phyloP scores from a whole-genome alignment of 1,140 invertebrate genomes.

The Drosophila pruinosa region DNA sequence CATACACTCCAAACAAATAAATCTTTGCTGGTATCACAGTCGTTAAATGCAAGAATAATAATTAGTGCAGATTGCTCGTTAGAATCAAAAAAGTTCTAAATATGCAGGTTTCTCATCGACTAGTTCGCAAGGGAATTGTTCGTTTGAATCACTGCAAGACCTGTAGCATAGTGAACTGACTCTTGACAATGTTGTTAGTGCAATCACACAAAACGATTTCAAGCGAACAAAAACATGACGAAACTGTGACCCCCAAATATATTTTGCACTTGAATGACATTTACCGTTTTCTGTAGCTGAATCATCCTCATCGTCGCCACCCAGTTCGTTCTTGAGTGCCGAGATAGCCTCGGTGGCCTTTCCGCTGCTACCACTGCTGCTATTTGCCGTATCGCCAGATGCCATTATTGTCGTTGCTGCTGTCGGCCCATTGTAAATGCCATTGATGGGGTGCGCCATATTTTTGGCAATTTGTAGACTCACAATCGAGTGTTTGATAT shows the following conservation, averaged over 20 bases:
- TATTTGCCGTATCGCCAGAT: conserved; percentile 24
- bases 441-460: conserved; percentile 93
- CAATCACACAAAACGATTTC: not conserved
- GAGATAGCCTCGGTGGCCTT: conserved; percentile 26
- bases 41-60: too few relatives aligned
- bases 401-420: conserved; percentile 30
- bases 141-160: not conserved
- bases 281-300: conserved; percentile 78
- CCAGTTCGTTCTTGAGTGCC: conserved; percentile 42
- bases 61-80: too few relatives aligned
- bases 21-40: not conserved
- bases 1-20: not conserved
- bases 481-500: conserved; percentile 98
- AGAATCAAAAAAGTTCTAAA: too few relatives aligned
- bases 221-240: not conserved
- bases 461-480: conserved; percentile 98
- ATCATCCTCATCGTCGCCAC: conserved; percentile 76
- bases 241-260: conserved; percentile 20
- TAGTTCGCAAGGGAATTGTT: not conserved
- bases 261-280: conserved; percentile 36
- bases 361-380: conserved; percentile 13
- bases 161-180: not conserved
- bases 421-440: conserved; percentile 88
- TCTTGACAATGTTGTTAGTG: not conserved
- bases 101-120: too few relatives aligned